These are phyloP conservation scores for Xenops minutus DNA, from an alignment of 2,797 vertebrate species.

Conservation along the genomic window DNA sequence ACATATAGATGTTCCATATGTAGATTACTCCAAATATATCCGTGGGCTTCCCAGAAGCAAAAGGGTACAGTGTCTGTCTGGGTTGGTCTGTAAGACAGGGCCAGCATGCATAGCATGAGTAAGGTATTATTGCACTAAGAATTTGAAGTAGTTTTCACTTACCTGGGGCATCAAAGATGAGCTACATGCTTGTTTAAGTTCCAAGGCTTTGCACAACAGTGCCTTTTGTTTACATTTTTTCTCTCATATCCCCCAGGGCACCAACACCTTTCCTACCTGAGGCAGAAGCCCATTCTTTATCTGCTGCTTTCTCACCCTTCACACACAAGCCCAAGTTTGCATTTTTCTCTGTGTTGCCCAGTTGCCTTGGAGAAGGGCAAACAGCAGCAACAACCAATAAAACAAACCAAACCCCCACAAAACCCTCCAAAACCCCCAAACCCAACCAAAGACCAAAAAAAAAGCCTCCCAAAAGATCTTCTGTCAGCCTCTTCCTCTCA, in stretches of 20 bases:
- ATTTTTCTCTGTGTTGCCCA: not conserved
- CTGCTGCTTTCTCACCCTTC: not conserved
- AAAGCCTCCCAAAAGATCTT: not conserved
- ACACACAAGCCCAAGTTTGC: not conserved
- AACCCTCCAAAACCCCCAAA: not conserved
- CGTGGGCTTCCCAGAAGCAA: not conserved
- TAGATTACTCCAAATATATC: not conserved
- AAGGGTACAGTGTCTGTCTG: not conserved
- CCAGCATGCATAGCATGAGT: not conserved
- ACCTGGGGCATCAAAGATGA: not conserved
- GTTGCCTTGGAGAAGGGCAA: not conserved
- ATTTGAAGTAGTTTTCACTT: not conserved
- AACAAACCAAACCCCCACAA: not conserved
- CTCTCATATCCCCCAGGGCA: not conserved
- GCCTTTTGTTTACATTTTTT: constrained; percentile 2
- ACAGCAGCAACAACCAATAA: not conserved
- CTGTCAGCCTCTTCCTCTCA: not conserved
- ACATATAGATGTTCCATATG: not conserved
- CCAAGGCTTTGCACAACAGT: constrained; percentile 1
- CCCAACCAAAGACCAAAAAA: not conserved
- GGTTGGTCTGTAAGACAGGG: not conserved
- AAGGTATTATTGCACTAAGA: not conserved
- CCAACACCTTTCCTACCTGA: not conserved
- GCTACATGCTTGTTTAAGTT: not conserved
- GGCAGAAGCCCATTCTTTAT: not conserved